These are phyloP conservation scores for Romanogobio albipinnatus DNA, from an alignment of 2,113 vertebrate species.

Conservation along the genomic window DNA sequence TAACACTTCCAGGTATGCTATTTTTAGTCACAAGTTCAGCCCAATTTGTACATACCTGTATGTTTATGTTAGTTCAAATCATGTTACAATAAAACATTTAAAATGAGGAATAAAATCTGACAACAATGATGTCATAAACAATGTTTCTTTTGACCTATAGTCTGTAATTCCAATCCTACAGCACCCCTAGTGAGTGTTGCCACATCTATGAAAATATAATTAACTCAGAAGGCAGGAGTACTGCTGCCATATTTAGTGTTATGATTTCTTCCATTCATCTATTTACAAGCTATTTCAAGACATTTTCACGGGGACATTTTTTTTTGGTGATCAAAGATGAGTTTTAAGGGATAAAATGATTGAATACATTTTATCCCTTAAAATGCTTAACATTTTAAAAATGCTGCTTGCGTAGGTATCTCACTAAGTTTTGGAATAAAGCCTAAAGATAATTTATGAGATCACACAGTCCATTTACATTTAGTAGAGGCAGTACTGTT, in stretches of 20 bases:
- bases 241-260: background rate
- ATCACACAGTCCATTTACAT: background rate
- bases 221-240: background rate
- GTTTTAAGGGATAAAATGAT: too few relatives aligned
- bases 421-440: background rate
- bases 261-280: background rate
- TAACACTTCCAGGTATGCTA: background rate
- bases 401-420: background rate
- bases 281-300: background rate
- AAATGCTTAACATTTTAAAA: too few relatives aligned
- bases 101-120: too few relatives aligned
- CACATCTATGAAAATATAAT: background rate
- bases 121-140: too few relatives aligned
- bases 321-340: too few relatives aligned
- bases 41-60: too few relatives aligned
- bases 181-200: background rate
- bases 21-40: background rate
- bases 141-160: background rate
- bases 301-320: too few relatives aligned
- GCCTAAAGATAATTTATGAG: conserved; percentile 2
- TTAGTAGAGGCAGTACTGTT: background rate
- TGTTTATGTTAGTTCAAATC: too few relatives aligned
- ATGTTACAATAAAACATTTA: too few relatives aligned
- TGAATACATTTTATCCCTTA: too few relatives aligned
- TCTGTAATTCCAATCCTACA: background rate